phyloP scores from a whole-genome alignment of 1,140 invertebrate species.

The Maniola jurtina region DNA sequence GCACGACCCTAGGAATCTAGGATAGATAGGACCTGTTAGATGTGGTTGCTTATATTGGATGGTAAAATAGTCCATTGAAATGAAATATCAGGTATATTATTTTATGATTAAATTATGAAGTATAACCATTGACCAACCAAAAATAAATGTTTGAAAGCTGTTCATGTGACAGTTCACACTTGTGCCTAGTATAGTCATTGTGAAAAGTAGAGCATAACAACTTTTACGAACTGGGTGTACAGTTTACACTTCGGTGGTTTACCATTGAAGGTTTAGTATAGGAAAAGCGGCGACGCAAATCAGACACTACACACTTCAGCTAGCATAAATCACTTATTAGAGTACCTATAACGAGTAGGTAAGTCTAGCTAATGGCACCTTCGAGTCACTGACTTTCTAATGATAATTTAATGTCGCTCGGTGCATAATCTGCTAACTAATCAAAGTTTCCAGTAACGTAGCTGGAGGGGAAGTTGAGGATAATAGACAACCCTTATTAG shows the following conservation, averaged over 20 bases:
- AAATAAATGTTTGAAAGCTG: too few relatives aligned
- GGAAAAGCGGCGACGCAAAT: constrained; percentile 22
- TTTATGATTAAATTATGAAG: too few relatives aligned
- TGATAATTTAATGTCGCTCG: constrained; percentile 60
- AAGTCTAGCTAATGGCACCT: constrained; percentile 46
- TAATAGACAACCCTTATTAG: constrained; percentile 29
- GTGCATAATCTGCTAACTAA: constrained; percentile 45
- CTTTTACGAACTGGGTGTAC: neutral
- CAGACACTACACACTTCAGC: constrained; percentile 46
- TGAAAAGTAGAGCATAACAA: neutral
- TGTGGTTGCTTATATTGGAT: too few relatives aligned
- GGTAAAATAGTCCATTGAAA: too few relatives aligned
- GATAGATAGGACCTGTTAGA: too few relatives aligned
- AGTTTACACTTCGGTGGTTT: neutral
- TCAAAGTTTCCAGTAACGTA: constrained; percentile 32
- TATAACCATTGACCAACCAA: too few relatives aligned
- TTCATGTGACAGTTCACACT: neutral
- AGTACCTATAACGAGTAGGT: constrained; percentile 15
- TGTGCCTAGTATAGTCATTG: neutral
- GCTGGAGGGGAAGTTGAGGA: constrained; percentile 21
- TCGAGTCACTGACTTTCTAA: constrained; percentile 49
- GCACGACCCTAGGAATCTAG: too few relatives aligned
- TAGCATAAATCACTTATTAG: constrained; percentile 60
- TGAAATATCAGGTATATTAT: too few relatives aligned
- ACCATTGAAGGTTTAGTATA: neutral